A percentile compares a stretch with the other conserved stretches of the same genome.
Evolutionary conservation across 2,797 vertebrate species (phyloP).

Genomic region (Mormyrus proboscirostris): DNA sequence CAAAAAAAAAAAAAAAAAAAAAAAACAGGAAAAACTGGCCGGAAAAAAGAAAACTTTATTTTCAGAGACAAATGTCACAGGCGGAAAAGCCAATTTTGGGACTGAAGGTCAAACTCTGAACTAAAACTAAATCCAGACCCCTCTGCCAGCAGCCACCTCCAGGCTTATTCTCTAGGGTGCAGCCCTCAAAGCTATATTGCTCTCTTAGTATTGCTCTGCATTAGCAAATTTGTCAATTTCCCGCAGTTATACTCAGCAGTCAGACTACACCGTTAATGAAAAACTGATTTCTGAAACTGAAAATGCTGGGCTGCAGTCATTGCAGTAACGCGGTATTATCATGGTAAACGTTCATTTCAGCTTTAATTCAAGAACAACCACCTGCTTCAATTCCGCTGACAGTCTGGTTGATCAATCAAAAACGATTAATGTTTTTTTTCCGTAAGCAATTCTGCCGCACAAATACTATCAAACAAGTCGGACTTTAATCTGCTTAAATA

Average conservation of each 20-base stretch:
- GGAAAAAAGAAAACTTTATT: neutral
- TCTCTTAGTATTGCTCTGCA: neutral
- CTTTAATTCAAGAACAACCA: neutral
- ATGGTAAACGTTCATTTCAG: neutral
- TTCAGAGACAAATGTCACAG: neutral
- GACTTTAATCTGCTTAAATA: neutral
- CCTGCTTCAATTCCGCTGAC: neutral
- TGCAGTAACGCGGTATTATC: neutral
- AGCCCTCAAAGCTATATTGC: neutral
- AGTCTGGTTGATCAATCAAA: neutral
- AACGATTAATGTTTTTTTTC: neutral
- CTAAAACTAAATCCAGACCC: neutral
- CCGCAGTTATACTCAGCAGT: neutral
- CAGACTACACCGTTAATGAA: neutral
- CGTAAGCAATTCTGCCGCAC: neutral
- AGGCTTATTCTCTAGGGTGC: neutral
- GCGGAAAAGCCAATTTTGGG: neutral
- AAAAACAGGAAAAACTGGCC: neutral
- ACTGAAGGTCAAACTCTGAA: neutral
- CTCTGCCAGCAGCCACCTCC: neutral
- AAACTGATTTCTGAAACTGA: neutral
- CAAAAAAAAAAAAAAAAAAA: too few relatives aligned
- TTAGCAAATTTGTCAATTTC: neutral
- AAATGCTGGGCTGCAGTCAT: neutral
- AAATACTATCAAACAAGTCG: neutral